Evolutionary conservation across 2,113 vertebrate species (phyloP).

Genomic region (Aegypius monachus): DNA sequence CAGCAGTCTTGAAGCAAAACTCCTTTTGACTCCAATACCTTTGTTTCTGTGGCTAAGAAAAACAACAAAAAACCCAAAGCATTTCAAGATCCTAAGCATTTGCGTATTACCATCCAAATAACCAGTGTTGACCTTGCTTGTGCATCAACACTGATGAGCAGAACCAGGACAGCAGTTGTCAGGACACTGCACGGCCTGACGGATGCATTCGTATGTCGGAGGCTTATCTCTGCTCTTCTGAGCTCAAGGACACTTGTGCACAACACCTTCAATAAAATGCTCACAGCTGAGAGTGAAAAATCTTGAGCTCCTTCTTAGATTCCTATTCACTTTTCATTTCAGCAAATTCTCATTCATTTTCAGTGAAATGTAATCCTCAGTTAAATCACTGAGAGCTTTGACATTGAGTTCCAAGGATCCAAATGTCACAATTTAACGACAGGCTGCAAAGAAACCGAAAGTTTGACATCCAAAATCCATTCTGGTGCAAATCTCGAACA

Average conservation of each 20-base stretch:
- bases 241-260: neutral
- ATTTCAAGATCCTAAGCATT: neutral
- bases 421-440: accelerated
- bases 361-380: neutral
- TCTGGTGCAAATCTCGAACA: neutral
- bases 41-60: neutral
- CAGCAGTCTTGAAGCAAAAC: neutral
- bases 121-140: neutral
- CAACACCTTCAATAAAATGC: neutral
- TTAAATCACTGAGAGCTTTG: neutral
- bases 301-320: neutral
- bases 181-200: neutral
- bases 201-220: neutral
- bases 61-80: neutral
- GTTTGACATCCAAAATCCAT: neutral
- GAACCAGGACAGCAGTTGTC: neutral
- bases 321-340: neutral
- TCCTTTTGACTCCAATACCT: neutral
- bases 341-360: neutral
- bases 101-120: neutral
- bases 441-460: neutral
- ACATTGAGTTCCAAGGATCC: neutral
- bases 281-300: neutral
- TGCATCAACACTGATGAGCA: neutral
- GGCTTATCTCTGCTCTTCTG: neutral